phyloP scores from a whole-genome alignment of 1,140 invertebrate species.

The Heliconius nattereri region DNA sequence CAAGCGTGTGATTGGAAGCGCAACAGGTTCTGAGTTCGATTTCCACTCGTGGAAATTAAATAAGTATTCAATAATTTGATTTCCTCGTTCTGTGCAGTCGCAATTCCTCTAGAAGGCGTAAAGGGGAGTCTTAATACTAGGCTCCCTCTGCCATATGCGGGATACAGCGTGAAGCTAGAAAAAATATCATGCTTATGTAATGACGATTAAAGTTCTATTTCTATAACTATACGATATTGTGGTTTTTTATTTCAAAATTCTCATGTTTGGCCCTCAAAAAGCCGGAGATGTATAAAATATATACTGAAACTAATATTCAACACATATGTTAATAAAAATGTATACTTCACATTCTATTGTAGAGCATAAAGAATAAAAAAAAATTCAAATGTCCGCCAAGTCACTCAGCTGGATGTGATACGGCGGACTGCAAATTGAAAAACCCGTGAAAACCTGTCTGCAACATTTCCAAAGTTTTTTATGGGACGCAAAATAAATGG shows the following conservation, averaged over 20 bases:
- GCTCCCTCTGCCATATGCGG: neutral
- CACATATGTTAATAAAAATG: slow-evolving; percentile 48
- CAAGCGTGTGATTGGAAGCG: no score
- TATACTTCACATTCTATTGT: neutral
- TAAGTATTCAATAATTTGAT: neutral
- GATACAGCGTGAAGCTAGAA: neutral
- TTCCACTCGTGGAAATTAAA: neutral
- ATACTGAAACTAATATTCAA: neutral
- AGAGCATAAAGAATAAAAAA: neutral
- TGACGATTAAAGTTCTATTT: no score
- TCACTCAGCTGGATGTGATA: slow-evolving; percentile 58
- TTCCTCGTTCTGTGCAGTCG: neutral
- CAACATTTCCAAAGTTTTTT: slow-evolving; percentile 27
- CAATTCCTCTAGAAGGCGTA: neutral
- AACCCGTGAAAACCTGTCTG: slow-evolving; percentile 48
- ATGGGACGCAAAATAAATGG: neutral
- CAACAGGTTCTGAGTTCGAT: neutral
- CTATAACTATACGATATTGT: no score
- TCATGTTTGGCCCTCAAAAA: neutral
- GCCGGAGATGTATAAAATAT: neutral
- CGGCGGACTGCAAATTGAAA: slow-evolving; percentile 63
- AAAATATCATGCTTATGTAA: neutral
- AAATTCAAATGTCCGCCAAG: slow-evolving; percentile 41
- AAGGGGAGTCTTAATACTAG: neutral
- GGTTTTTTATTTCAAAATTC: no score